Evolutionary conservation across 2,888 invertebrate species (phyloP), one percentile per base, ranked within the genome.

Genomic region (Parnassius smintheus): DNA sequence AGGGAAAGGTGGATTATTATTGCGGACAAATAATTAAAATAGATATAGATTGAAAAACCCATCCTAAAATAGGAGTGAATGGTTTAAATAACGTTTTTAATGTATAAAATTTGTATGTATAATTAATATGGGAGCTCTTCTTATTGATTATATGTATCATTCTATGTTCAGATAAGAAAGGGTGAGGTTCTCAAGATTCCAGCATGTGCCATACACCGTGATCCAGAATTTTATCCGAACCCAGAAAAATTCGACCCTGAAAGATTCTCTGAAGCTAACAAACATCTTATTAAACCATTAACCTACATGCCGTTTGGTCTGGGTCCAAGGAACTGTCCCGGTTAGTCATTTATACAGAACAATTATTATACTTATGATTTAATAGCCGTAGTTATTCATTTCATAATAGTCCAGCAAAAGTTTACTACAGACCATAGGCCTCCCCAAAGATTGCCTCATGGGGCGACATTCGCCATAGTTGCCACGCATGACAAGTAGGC

Each of bases 141-240:
- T 41, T 12, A 42, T 9, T 10, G 10, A 42, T 55, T 42, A 9
- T 64, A 68, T 66, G 2, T 22, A 35, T 52, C 25, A 8, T 11
- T 25, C 35, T 35, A 3, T 35, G 4, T 35, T 22, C 67, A 83
- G 76, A 72, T 92, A 8, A 77, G 74, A 0, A 81, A 83, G 68
- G 91, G 87, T 0, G 77, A 77, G 2, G 65, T 67, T 0, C 53
- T 91, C 0, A 75, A 77, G 64, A 74, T 93, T 18, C 91, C 93
- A 0, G 72, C 82, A 0, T 85, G 82, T 70, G 63, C 69, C 0
- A 70, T 83, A 65, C 86, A 86, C 57, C 78, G 71, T 10, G 75
- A 82, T 59, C 78, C 82, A 0, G 55, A 80, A n/a, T 75, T 71
- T 61, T 82, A 73, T 66, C 75, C 80, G 0, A 67, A 84, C 1